Base-by-base conservation (phyloP, 1,140 invertebrate species). In the Anthonomus grandis region DNA sequence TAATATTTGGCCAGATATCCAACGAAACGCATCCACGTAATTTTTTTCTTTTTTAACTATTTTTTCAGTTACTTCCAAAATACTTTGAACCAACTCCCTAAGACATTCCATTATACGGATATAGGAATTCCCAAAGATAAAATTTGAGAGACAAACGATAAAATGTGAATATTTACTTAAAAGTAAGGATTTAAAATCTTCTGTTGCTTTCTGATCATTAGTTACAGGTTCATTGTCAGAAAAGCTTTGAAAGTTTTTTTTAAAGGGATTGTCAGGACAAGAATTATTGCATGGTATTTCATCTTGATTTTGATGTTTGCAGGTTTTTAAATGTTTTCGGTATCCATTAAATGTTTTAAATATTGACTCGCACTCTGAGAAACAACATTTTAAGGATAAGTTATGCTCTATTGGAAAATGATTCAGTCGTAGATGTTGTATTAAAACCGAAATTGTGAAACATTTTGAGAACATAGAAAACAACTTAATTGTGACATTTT, bases 291-390 rank as follows among this genome's bases (percentile, higher is more conserved):
- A 10, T 17, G 23, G 18, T 23, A 3, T 24, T 4, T 8, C 45
- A 19, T 17, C 13, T 15, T 22, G 18, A 18, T 22, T 6, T 17
- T 19, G 15, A 15, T 24, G 21, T 51, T 39, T 27, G 13, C 47
- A 46, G 27, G 37, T 57, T 52, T 18, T 37, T 25, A 58, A 21
- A 44, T 58, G 48, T 34, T 22, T 51, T 42, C 39, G 24, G 37
- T 21, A 41, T 15, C 38, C 56, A 58, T 39, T 58, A 42, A 51
- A 51, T 18, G 34, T 51, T 8, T 15, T 39, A 41, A 25, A 58
- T 42, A 18, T 41, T 15, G 38, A 27, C 8, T 4, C 12, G 31
- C 55, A 58, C 10, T 36, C 22, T 4, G 10, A 3, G 22, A 25
- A 8, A 51, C 36, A 41, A 42, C 48, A 58, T 42, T 52, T 31